phyloP scores from a whole-genome alignment of 2,113 vertebrate genomes.

The Axis porcinus region DNA sequence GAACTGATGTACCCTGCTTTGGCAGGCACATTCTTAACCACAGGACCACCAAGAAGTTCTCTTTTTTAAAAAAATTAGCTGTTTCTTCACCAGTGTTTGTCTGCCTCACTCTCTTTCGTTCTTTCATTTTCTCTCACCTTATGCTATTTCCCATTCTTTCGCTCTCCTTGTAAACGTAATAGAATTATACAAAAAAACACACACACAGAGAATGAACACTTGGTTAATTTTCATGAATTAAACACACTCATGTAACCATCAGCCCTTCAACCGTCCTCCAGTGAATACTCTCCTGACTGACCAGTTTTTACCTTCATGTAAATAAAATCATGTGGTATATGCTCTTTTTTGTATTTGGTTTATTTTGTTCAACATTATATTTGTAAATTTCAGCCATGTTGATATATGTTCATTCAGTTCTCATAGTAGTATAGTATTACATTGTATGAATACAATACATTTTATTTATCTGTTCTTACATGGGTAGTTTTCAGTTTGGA shows the following conservation, averaged over 20 bases:
- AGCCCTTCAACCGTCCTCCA: not conserved
- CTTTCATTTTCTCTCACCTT: not conserved
- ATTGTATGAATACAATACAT: not conserved
- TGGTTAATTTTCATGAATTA: slow-evolving; percentile 12
- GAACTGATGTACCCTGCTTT: not conserved
- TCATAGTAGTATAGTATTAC: not conserved
- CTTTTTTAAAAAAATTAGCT: not conserved
- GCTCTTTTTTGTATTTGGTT: not conserved
- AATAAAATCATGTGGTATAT: not conserved
- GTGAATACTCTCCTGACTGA: not conserved
- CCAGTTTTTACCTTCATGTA: slow-evolving; percentile 19
- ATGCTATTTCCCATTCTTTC: not conserved
- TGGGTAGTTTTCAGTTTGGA: not conserved
- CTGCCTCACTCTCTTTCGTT: no score
- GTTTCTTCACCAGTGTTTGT: not conserved
- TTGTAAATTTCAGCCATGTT: not conserved
- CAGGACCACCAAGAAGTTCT: not conserved
- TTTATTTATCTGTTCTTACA: not conserved
- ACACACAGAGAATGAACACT: not conserved
- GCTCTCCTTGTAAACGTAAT: not conserved
- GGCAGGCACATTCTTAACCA: not conserved
- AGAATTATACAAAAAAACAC: not conserved
- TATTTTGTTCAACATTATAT: not conserved
- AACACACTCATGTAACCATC: not conserved
- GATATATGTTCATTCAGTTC: not conserved